Base-by-base conservation (phyloP, 1,140 invertebrate species). In the Streblospio benedicti region DNA sequence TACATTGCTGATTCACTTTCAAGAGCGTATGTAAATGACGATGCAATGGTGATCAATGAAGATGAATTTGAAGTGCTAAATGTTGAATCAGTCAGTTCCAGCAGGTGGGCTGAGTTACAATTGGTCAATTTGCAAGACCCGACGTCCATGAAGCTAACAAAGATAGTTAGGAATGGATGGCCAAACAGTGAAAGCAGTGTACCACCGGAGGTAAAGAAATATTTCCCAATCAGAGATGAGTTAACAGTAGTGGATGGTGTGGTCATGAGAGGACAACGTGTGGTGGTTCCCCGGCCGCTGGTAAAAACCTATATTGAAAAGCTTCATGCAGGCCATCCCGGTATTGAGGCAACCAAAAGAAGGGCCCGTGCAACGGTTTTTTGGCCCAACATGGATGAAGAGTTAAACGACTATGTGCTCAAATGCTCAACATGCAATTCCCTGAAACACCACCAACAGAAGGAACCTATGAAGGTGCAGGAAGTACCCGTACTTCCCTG, bases 241-340 rank as follows among this genome's bases (percentile, higher is more conserved):
- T 38, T 69, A 1, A 16, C 57, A 16, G 28, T 53, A 31, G 20
- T 23, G 45, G 57, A 69, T 45, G 60, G 56, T 18, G 12, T 67
- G 12, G 49, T 68, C 16, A 60, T 66, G 30, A 62, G 59, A 53
- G 65, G 63, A 20, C 5, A 54, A 55, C 54, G 38, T 52, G 58
- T 69, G 5, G 35, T 69, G 0, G 63, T 69, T 35, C 61, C 63
- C n/a, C n/a, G n/a, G n/a, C n/a, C n/a, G n/a, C n/a, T n/a, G n/a
- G n/a, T n/a, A n/a, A n/a, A n/a, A n/a, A n/a, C n/a, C n/a, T n/a
- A n/a, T n/a, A n/a, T n/a, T n/a, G 25, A 2, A 23, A 44, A 44
- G 43, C 18, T 44, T 6, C 43, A 44, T 23, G 43, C 18, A 44
- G 43, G 43, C 18, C 43, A 44, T 44, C 43, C 25, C 18, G 43